Evolutionary conservation across 2,113 vertebrate species (phyloP).

Genomic region (Cebus imitator): DNA sequence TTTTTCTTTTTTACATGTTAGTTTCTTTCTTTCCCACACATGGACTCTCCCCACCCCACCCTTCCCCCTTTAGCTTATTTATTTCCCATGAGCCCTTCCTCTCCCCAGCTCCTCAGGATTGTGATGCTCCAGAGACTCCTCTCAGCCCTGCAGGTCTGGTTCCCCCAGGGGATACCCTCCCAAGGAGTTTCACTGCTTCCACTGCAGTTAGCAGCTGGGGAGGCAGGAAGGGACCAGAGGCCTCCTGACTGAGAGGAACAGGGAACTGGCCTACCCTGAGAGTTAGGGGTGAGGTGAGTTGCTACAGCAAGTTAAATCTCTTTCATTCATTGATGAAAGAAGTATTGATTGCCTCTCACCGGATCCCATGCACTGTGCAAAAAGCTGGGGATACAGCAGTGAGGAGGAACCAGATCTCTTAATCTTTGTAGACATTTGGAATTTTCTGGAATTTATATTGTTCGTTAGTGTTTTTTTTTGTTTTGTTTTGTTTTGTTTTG

Average conservation of each 20-base stretch:
- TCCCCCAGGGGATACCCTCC: background rate
- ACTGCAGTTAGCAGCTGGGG: background rate
- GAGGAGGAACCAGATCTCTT: background rate
- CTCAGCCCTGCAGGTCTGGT: background rate
- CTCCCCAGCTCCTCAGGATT: background rate
- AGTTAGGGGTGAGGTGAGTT: background rate
- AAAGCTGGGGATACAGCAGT: background rate
- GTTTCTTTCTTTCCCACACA: background rate
- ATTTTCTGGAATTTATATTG: background rate
- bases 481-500: too few species aligned
- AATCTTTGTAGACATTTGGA: background rate
- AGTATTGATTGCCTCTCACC: background rate
- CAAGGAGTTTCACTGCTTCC: background rate
- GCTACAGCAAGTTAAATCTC: background rate
- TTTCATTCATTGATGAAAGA: slow-evolving; percentile 15
- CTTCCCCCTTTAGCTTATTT: background rate
- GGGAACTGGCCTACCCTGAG: background rate
- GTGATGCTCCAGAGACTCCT: background rate
- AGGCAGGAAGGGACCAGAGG: background rate
- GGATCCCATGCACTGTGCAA: background rate
- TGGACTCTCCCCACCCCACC: background rate
- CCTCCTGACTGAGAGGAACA: background rate
- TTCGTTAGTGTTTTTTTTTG: background rate
- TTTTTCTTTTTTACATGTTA: background rate
- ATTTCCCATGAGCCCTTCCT: slow-evolving; percentile 5